Percentiles rank a stretch among this genome's conserved stretches.
Conservation (phyloP, 1,140 invertebrate species). For the Coelopa frigida region DNA sequence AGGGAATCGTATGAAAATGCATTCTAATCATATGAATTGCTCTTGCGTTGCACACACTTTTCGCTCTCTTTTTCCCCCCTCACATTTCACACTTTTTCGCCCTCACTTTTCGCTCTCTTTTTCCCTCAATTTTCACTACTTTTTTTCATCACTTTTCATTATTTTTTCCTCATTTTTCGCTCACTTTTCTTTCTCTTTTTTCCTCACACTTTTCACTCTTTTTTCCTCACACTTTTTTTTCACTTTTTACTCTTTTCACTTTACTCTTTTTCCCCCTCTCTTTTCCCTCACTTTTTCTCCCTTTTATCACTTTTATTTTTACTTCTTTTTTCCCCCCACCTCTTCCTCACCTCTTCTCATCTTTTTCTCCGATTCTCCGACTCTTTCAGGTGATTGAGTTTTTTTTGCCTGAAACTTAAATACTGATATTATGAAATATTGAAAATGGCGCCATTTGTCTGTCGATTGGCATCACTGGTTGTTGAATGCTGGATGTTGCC, state of each 20-base stretch:
- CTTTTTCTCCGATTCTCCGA: too few relatives aligned
- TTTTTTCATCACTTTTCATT: not conserved
- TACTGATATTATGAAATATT: too few relatives aligned
- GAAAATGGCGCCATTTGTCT: too few relatives aligned
- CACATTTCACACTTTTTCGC: not conserved
- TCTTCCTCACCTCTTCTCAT: not conserved
- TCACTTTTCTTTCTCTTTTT: not conserved
- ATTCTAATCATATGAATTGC: too few relatives aligned
- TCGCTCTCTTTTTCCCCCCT: not conserved
- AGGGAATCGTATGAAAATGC: too few relatives aligned
- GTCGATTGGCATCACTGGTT: too few relatives aligned
- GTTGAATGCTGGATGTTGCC: too few relatives aligned
- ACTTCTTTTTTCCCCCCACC: not conserved
- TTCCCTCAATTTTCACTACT: too few relatives aligned
- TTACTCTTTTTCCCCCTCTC: not conserved
- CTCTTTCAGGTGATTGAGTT: too few relatives aligned
- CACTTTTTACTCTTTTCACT: not conserved
- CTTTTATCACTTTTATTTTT: not conserved
- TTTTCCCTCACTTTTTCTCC: not conserved
- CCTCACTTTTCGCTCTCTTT: not conserved
- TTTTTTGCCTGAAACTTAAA: too few relatives aligned
- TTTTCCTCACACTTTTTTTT: not conserved
- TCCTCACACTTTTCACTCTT: not conserved
- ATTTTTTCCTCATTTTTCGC: not conserved
- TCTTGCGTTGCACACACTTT: too few relatives aligned